These are phyloP conservation scores for Choristoneura rosaceana DNA, from an alignment of 2,888 invertebrate species.

Conservation along the genomic window DNA sequence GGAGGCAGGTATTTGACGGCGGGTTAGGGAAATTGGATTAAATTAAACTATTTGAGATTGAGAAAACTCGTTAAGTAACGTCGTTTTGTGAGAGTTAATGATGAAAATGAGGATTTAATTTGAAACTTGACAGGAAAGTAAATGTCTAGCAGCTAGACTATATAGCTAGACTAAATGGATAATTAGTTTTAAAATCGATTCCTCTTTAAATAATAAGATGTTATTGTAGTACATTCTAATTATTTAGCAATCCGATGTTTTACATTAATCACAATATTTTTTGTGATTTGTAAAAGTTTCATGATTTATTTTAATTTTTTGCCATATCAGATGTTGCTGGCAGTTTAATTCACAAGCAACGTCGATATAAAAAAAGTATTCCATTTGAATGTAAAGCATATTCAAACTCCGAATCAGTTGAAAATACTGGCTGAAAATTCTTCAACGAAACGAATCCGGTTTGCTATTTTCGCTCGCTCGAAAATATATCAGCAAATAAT, in stretches of 20 bases:
- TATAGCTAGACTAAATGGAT: neutral
- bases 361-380: neutral
- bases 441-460: neutral
- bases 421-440: conserved; percentile 5
- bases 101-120: conserved; percentile 16
- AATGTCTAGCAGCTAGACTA: too few relatives aligned
- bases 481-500: conserved; percentile 9
- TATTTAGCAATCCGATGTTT: too few relatives aligned
- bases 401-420: neutral
- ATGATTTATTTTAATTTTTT: neutral
- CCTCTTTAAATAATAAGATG: neutral
- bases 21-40: conserved; percentile 27
- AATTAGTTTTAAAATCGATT: neutral
- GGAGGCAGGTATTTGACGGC: conserved; percentile 30
- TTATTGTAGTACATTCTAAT: neutral
- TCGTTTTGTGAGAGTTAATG: conserved; percentile 4
- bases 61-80: conserved; percentile 22
- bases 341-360: neutral
- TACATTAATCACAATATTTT: too few relatives aligned
- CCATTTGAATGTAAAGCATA: too few relatives aligned
- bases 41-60: conserved; percentile 38
- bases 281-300: neutral
- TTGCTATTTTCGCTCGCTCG: neutral
- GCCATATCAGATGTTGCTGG: neutral
- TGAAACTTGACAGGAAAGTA: neutral